Percentiles rank a stretch among this genome's conserved stretches.
Conservation (phyloP, 1,140 invertebrate species). For the Lasioglossum baleicum region DNA sequence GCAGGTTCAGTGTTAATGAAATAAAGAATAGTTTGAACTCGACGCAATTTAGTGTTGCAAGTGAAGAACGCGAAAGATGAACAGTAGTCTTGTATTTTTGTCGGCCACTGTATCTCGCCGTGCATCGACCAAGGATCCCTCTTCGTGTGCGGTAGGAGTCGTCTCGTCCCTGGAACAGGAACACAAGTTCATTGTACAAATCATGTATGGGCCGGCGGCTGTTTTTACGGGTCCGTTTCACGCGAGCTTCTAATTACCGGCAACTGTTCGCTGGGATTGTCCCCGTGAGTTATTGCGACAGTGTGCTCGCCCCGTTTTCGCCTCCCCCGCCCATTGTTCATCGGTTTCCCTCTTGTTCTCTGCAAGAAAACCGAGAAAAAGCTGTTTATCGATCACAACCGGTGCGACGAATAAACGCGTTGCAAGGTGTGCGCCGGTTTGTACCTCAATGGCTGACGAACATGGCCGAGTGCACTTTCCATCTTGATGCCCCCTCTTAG, state of each 20-base stretch:
- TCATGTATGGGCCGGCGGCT: constrained; percentile 18
- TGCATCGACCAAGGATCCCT: constrained; percentile 55
- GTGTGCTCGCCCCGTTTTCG: background rate
- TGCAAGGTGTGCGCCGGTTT: background rate
- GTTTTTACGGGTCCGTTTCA: constrained; percentile 30
- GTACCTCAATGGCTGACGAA: constrained; percentile 40
- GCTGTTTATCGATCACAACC: background rate
- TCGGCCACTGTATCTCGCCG: constrained; percentile 20
- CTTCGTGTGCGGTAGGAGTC: constrained; percentile 41
- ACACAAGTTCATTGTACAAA: constrained; percentile 23
- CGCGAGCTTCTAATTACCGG: constrained; percentile 26
- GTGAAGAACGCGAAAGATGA: too few species aligned
- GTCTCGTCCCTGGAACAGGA: constrained; percentile 10
- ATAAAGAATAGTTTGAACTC: too few species aligned
- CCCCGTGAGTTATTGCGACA: background rate
- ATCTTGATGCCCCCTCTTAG: constrained; percentile 14
- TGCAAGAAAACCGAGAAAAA: background rate
- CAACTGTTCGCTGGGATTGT: background rate
- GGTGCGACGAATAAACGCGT: too few species aligned
- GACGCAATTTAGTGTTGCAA: too few species aligned
- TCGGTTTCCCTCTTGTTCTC: too few species aligned
- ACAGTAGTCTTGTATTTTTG: too few species aligned
- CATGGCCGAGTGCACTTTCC: constrained; percentile 40
- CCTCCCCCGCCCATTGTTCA: background rate
- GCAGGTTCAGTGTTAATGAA: too few species aligned